phyloP scores from a whole-genome alignment of 2,113 vertebrate species.

The Anarhynchus alexandrinus region DNA sequence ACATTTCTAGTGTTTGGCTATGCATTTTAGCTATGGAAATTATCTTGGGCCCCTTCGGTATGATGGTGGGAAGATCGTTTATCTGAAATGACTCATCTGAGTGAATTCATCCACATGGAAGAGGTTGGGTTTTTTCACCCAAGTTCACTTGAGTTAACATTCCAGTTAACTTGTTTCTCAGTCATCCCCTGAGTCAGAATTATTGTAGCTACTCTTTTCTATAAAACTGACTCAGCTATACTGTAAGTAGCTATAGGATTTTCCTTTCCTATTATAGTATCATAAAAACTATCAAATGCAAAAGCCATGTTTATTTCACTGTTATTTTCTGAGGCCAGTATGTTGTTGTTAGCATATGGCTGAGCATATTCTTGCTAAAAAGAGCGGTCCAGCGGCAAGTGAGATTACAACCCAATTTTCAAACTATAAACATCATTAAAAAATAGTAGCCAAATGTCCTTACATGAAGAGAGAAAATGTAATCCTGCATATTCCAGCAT shows the following conservation, averaged over 20 bases:
- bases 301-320: neutral
- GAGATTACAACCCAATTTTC: neutral
- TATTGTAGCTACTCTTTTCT: neutral
- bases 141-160: neutral
- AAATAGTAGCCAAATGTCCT: neutral
- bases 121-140: neutral
- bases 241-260: neutral
- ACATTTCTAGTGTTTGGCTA: neutral
- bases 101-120: neutral
- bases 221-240: neutral
- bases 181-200: neutral
- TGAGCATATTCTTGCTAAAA: neutral
- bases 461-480: neutral
- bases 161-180: neutral
- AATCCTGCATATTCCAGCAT: neutral
- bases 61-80: neutral
- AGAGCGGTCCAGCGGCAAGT: neutral
- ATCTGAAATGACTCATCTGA: neutral
- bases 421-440: neutral
- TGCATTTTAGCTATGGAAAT: neutral
- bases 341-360: neutral
- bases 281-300: neutral
- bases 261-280: neutral
- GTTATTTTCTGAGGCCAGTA: neutral
- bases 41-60: neutral